These are phyloP conservation scores for Egretta garzetta DNA, from an alignment of 2,113 vertebrate genomes.

Conservation along the genomic window DNA sequence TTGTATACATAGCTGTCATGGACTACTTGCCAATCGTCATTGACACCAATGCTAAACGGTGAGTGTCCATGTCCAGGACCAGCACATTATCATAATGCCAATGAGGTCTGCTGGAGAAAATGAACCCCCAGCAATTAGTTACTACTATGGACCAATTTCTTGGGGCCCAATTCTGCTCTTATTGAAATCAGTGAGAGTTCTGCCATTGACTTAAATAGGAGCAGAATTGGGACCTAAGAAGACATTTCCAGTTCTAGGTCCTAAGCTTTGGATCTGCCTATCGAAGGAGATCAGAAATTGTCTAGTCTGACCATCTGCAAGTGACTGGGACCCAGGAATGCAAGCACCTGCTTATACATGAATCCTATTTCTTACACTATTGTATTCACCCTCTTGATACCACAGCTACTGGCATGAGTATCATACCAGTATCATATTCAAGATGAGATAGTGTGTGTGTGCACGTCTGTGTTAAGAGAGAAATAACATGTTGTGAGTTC, in stretches of 20 bases:
- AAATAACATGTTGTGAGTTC: background rate
- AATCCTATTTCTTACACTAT: background rate
- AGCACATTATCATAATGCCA: background rate
- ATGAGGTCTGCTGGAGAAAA: background rate
- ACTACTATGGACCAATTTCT: slow-evolving; percentile 30
- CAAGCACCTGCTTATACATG: background rate
- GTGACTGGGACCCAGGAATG: background rate
- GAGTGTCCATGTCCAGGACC: background rate
- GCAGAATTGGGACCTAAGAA: slow-evolving; percentile 66
- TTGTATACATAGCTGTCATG: slow-evolving; percentile 90
- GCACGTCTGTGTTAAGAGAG: background rate
- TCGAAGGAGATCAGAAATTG: slow-evolving; percentile 35
- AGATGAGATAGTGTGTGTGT: background rate
- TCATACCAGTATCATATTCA: background rate
- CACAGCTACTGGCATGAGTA: background rate
- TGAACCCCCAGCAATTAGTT: background rate
- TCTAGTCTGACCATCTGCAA: background rate
- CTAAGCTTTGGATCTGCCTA: slow-evolving; percentile 21
- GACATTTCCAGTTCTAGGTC: slow-evolving; percentile 13
- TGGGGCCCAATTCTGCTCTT: slow-evolving; percentile 67
- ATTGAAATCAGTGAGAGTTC: slow-evolving; percentile 66
- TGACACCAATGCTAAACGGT: slow-evolving; percentile 80
- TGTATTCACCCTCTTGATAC: background rate
- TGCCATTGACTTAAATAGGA: slow-evolving; percentile 65
- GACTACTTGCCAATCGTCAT: slow-evolving; percentile 89